Evolutionary conservation across 2,888 invertebrate genomes (phyloP).

Genomic region (Gibbula magus): DNA sequence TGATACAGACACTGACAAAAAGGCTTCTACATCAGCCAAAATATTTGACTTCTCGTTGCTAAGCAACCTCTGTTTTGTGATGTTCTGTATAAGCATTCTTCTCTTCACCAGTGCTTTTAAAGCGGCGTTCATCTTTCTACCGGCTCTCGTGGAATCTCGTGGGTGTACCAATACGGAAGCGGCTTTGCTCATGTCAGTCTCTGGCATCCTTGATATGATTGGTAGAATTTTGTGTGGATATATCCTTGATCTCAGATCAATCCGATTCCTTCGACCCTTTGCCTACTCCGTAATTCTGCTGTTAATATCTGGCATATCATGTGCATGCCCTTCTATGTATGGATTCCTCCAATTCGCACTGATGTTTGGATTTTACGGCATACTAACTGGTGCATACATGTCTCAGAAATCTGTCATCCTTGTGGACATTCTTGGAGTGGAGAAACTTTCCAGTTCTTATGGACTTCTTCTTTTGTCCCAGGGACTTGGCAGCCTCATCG

Average conservation of each 20-base stretch:
- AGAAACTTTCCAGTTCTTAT: constrained; percentile 61
- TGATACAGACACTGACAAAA: no score
- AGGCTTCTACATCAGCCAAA: background rate
- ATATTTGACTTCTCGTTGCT: constrained; percentile 40
- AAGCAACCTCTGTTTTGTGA: constrained; percentile 38
- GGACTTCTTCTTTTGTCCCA: constrained; percentile 63
- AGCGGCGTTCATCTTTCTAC: constrained; percentile 58
- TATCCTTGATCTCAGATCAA: constrained; percentile 50
- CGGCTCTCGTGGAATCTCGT: constrained; percentile 56
- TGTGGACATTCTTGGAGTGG: constrained; percentile 63
- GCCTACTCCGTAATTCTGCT: constrained; percentile 60
- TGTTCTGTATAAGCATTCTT: constrained; percentile 43
- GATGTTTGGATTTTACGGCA: constrained; percentile 55
- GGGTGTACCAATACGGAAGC: constrained; percentile 50
- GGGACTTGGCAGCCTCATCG: constrained; percentile 59
- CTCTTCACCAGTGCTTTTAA: constrained; percentile 42
- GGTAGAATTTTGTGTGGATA: constrained; percentile 53
- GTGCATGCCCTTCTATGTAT: constrained; percentile 50
- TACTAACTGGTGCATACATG: constrained; percentile 59
- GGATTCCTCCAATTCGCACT: constrained; percentile 46
- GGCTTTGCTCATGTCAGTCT: constrained; percentile 56
- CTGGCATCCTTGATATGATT: constrained; percentile 58
- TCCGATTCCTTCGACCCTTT: constrained; percentile 52
- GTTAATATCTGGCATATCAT: constrained; percentile 47
- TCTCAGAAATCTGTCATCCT: constrained; percentile 67